A percentile compares a stretch with the other conserved stretches of the same genome.
phyloP scores from a whole-genome alignment of 2,888 invertebrate genomes.

The Hydroisotoma schaefferi region DNA sequence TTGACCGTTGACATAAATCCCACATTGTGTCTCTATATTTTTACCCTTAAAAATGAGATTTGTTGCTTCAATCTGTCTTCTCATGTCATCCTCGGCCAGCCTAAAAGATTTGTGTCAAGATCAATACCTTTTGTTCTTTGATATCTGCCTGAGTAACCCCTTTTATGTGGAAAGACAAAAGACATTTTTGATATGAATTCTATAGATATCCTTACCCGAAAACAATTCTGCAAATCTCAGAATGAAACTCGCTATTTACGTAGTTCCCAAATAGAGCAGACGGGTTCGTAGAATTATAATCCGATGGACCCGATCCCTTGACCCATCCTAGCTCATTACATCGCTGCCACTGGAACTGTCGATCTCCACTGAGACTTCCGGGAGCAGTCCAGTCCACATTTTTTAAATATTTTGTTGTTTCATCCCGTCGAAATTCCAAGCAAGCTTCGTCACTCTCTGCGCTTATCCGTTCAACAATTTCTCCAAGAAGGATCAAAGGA shows the following conservation, averaged over 20 bases:
- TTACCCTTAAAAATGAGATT: constrained; percentile 27
- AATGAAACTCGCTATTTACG: too few species aligned
- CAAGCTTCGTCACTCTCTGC: constrained; percentile 17
- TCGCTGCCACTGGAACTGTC: constrained; percentile 27
- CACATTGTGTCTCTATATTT: constrained; percentile 19
- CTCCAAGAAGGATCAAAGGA: constrained; percentile 17
- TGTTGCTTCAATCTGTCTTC: constrained; percentile 17
- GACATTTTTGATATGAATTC: neutral
- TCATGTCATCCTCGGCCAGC: constrained; percentile 25
- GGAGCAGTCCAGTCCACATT: constrained; percentile 19
- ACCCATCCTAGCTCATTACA: constrained; percentile 33
- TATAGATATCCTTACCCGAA: constrained; percentile 18
- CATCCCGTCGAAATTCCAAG: constrained; percentile 26
- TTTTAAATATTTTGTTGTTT: constrained; percentile 17
- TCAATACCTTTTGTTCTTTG: neutral
- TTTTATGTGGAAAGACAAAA: too few species aligned
- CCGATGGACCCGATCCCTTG: constrained; percentile 18
- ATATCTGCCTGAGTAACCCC: too few species aligned
- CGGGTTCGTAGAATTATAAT: too few species aligned
- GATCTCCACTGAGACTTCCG: constrained; percentile 21
- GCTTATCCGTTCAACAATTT: constrained; percentile 24
- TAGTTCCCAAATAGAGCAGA: too few species aligned
- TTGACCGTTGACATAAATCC: constrained; percentile 26
- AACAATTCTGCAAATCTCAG: constrained; percentile 24
- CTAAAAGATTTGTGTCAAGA: too few species aligned